phyloP scores from a whole-genome alignment of 2,797 vertebrate species.

The Limnodromus scolopaceus region DNA sequence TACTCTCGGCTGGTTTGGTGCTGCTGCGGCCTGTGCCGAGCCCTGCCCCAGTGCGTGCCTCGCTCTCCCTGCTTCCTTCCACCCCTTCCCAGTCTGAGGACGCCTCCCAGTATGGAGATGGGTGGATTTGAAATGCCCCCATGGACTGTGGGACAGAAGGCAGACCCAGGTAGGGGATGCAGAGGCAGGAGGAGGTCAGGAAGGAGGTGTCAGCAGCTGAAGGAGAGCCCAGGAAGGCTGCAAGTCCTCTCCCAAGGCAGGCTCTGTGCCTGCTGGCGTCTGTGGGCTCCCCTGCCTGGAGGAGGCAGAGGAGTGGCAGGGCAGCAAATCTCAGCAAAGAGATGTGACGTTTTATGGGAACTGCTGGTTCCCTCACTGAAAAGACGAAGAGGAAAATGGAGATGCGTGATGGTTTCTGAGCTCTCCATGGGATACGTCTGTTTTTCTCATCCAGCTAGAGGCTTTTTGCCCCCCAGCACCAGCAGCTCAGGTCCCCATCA shows the following conservation, averaged over 20 bases:
- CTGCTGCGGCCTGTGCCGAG: not conserved
- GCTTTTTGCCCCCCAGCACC: not conserved
- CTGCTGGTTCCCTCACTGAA: not conserved
- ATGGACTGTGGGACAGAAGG: not conserved
- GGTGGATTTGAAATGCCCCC: not conserved
- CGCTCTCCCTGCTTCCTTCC: fast-evolving
- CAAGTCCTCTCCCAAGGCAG: not conserved
- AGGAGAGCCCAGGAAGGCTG: not conserved
- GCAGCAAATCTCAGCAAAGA: not conserved
- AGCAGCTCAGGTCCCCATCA: not conserved
- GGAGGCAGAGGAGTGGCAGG: not conserved
- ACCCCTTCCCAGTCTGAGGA: not conserved
- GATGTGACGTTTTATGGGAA: not conserved
- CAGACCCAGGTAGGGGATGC: not conserved
- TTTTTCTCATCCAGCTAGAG: not conserved
- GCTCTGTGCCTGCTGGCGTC: not conserved
- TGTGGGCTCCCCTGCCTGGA: not conserved
- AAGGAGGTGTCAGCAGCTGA: not conserved
- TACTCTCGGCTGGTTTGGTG: not conserved
- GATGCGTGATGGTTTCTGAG: not conserved
- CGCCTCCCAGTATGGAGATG: not conserved
- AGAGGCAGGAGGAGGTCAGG: not conserved
- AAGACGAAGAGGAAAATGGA: not conserved
- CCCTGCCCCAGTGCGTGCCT: not conserved
- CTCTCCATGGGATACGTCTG: not conserved